Conservation (phyloP, 2,797 vertebrate genomes). For the Podarcis siculus region DNA sequence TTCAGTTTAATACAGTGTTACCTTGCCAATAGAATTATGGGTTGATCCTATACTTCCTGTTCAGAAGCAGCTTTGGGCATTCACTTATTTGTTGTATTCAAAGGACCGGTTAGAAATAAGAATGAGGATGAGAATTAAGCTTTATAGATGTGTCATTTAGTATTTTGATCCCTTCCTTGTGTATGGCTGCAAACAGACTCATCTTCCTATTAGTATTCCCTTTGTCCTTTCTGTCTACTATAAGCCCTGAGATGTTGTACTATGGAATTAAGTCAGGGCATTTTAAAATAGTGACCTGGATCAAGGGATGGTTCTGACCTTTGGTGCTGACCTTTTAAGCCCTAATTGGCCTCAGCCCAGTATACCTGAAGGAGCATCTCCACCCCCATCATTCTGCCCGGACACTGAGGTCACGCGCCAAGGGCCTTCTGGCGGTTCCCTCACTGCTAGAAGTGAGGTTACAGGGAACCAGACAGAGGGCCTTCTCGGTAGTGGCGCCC, state of each 20-base stretch:
- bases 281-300: not conserved
- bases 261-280: not conserved
- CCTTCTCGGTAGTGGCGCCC: no score
- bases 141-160: not conserved
- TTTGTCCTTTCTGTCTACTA: not conserved
- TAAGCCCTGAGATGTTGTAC: not conserved
- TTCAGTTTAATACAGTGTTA: not conserved
- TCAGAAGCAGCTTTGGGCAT: not conserved
- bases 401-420: no score
- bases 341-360: no score
- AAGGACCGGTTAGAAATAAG: not conserved
- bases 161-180: not conserved
- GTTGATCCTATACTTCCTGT: not conserved
- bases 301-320: not conserved
- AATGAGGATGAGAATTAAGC: no score
- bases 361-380: no score
- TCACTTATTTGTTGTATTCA: not conserved
- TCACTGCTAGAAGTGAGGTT: no score
- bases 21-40: not conserved
- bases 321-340: no score
- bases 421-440: no score
- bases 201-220: not conserved
- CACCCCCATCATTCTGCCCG: no score
- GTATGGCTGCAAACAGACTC: not conserved
- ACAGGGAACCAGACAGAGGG: no score